Evolutionary conservation across 2,797 vertebrate genomes (phyloP).

Genomic region (Schizothorax lantsangensis): DNA sequence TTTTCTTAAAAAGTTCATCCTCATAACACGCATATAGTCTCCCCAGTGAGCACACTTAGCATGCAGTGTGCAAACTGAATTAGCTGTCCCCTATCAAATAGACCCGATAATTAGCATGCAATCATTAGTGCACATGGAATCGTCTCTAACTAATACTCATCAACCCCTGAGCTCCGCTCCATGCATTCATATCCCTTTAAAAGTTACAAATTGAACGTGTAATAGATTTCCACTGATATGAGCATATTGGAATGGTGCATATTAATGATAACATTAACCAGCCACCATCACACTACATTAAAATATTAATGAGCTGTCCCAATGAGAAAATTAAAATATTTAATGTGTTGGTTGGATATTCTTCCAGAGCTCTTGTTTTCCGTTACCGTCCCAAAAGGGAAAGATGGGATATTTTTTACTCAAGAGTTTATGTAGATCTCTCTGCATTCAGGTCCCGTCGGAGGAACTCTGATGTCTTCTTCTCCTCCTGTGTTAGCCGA

Average conservation of each 20-base stretch:
- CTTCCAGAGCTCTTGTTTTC: constrained; percentile 47
- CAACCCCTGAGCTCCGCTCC: constrained; percentile 47
- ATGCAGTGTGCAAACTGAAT: constrained; percentile 47
- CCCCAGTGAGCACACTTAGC: constrained; percentile 8
- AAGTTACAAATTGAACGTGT: constrained; percentile 64
- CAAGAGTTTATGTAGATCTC: constrained; percentile 28
- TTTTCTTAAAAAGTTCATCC: constrained; percentile 3
- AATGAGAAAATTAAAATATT: constrained; percentile 70
- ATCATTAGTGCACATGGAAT: constrained; percentile 57
- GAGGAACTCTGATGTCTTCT: constrained; percentile 38
- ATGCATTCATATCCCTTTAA: constrained; percentile 58
- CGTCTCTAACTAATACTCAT: constrained; percentile 60
- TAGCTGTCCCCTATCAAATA: constrained; percentile 50
- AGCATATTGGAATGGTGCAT: constrained; percentile 57
- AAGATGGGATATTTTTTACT: constrained; percentile 38
- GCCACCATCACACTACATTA: constrained; percentile 66
- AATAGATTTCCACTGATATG: constrained; percentile 57
- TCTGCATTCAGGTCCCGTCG: constrained; percentile 33
- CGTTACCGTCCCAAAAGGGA: constrained; percentile 30
- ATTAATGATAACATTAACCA: constrained; percentile 67
- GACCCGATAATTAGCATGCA: constrained; percentile 56
- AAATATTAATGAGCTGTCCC: constrained; percentile 72
- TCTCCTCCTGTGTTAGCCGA: constrained; percentile 40
- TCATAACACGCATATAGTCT: background rate
- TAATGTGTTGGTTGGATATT: constrained; percentile 56